These are phyloP conservation scores for Mormyrus lacerda DNA, from an alignment of 2,113 vertebrate genomes.

Conservation along the genomic window DNA sequence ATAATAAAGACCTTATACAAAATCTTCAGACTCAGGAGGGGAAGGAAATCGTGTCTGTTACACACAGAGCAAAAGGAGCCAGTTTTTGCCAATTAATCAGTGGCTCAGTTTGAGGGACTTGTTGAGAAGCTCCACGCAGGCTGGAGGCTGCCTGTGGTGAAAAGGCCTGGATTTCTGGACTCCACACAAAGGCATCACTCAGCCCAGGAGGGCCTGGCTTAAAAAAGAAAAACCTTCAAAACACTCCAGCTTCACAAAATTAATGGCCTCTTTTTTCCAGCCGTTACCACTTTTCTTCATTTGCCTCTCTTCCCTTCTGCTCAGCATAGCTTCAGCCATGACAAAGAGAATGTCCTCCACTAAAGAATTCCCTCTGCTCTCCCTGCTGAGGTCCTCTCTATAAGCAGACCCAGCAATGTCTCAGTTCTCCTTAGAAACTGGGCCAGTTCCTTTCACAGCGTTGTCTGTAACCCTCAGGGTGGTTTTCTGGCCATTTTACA, in stretches of 20 bases:
- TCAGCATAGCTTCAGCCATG: constrained; percentile 7
- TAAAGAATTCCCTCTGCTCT: constrained; percentile 14
- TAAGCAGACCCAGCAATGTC: constrained; percentile 15
- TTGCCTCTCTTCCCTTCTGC: constrained; percentile 25
- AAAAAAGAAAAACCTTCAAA: constrained; percentile 55
- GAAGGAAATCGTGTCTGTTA: constrained; percentile 27
- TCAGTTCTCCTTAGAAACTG: constrained; percentile 19
- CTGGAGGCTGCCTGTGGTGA: constrained; percentile 18
- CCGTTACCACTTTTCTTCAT: constrained; percentile 43
- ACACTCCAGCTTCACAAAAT: constrained; percentile 60
- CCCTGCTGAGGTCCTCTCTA: constrained; percentile 20
- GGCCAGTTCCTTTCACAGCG: constrained; percentile 18
- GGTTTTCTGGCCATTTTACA: constrained; percentile 16
- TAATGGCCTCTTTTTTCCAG: constrained; percentile 60
- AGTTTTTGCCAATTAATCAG: constrained; percentile 28
- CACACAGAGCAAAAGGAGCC: constrained; percentile 9
- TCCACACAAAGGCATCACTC: constrained; percentile 59
- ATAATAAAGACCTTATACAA: neutral
- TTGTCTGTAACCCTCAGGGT: neutral
- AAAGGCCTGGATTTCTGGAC: constrained; percentile 45
- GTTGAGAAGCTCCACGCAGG: constrained; percentile 8
- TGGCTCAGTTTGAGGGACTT: constrained; percentile 9
- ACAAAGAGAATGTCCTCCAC: constrained; percentile 28
- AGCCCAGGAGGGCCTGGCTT: constrained; percentile 58
- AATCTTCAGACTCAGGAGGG: neutral